These are phyloP conservation scores for Athene noctua DNA, from an alignment of 2,113 vertebrate genomes.

Conservation along the genomic window DNA sequence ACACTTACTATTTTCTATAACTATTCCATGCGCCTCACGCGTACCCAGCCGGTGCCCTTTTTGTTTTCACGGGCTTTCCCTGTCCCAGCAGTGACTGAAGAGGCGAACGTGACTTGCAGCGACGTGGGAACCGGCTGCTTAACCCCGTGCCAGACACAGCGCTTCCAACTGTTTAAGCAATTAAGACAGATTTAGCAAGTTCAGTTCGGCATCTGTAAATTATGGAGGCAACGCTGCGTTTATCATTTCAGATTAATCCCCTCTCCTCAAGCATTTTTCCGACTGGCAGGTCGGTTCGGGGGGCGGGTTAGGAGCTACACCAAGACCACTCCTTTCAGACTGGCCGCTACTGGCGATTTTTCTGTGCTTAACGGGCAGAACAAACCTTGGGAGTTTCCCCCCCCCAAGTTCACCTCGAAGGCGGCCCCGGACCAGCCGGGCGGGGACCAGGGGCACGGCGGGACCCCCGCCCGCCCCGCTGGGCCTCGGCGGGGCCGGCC, in stretches of 20 bases:
- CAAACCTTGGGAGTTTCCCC: rapidly evolving
- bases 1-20: background rate
- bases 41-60: background rate
- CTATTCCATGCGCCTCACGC: background rate
- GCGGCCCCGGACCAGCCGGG: background rate
- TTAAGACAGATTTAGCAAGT: background rate
- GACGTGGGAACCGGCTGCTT: background rate
- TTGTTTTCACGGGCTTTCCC: background rate
- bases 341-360: rapidly evolving
- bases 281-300: background rate
- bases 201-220: background rate
- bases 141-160: background rate
- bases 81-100: rapidly evolving
- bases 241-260: rapidly evolving
- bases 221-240: rapidly evolving
- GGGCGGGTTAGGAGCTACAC: background rate
- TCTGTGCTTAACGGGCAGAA: too few species aligned
- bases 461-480: background rate
- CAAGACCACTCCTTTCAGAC: background rate
- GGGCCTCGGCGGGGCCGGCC: too few species aligned
- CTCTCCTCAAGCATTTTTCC: background rate
- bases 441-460: too few species aligned
- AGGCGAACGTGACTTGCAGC: background rate
- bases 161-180: background rate
- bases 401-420: background rate